A percentile compares a stretch with the other conserved stretches of the same genome.
Conservation (phyloP, 2,113 vertebrate species). For the Calidris pugnax region DNA sequence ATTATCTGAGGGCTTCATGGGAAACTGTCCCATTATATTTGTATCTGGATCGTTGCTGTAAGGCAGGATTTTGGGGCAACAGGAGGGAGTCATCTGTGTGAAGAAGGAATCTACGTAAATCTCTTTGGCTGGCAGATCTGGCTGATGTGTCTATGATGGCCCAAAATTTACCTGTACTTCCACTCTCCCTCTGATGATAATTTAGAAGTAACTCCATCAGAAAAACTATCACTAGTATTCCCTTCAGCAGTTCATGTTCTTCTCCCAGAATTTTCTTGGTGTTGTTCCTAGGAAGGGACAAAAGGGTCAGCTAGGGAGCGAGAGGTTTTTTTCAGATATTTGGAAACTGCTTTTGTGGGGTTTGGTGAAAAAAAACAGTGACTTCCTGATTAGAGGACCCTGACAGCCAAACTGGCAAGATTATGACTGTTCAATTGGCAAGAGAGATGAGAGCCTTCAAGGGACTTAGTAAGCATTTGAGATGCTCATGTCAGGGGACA, state of each 20-base stretch:
- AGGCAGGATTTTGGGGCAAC: neutral
- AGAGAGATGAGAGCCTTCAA: neutral
- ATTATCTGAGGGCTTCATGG: neutral
- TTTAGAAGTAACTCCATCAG: neutral
- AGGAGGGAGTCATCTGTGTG: neutral
- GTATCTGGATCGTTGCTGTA: neutral
- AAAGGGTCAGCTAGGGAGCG: neutral
- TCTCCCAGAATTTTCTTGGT: neutral
- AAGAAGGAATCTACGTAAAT: neutral
- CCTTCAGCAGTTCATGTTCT: neutral
- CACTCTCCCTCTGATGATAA: neutral
- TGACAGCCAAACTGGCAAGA: neutral
- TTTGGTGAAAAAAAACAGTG: neutral
- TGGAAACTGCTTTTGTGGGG: neutral
- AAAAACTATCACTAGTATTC: neutral
- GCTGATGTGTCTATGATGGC: neutral
- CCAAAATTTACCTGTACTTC: neutral
- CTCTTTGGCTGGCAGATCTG: neutral
- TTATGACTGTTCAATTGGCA: neutral
- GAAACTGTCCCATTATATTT: neutral
- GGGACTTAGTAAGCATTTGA: neutral
- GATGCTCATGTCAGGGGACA: neutral
- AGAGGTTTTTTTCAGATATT: neutral
- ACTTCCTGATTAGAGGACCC: neutral
- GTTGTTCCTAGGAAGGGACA: neutral